Conservation (phyloP, 2,797 vertebrate genomes). For the Stomatorhinus walkeri region DNA sequence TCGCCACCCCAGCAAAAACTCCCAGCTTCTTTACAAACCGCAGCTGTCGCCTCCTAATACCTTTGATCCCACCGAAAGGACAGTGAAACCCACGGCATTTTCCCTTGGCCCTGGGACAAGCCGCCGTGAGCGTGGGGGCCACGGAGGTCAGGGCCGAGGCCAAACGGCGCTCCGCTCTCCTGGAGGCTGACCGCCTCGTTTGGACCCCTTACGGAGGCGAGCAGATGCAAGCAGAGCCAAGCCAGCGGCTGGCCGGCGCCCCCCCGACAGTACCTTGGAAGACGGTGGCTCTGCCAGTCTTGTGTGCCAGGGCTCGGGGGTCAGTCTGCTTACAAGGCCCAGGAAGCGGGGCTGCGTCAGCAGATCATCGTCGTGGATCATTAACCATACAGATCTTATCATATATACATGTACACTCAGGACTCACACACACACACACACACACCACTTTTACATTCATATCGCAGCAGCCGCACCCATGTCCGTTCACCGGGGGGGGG, state of each 20-base stretch:
- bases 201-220: neutral
- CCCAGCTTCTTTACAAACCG: neutral
- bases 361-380: neutral
- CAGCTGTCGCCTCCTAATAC: neutral
- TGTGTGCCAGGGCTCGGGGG: neutral
- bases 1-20: neutral
- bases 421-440: neutral
- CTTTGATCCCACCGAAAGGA: neutral
- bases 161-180: neutral
- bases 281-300: neutral
- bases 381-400: conserved; percentile 1
- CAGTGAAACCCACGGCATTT: neutral
- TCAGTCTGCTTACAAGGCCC: neutral
- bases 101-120: neutral
- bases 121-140: neutral
- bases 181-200: neutral
- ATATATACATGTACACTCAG: neutral
- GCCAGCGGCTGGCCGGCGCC: neutral
- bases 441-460: too few species aligned
- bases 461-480: too few species aligned
- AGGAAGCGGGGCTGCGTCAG: neutral
- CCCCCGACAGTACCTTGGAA: neutral
- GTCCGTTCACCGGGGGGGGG: too few species aligned
- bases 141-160: neutral
- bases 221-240: neutral